phyloP scores from a whole-genome alignment of 2,888 invertebrate species.

The Monoplex corrugatus region DNA sequence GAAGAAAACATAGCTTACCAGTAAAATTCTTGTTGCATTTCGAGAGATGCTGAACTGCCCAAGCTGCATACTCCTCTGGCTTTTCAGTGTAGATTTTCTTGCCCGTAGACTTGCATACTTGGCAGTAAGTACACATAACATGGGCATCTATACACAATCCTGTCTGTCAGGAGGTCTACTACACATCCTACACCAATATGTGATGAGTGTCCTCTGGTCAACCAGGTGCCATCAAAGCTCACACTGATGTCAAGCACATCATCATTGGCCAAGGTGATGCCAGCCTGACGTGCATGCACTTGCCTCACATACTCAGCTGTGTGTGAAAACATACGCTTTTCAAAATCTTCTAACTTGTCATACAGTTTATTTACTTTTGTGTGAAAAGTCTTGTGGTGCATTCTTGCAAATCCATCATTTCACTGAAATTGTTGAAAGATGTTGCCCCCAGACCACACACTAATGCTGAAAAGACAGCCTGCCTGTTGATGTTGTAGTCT shows the following conservation, averaged over 20 bases:
- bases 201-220: constrained; percentile 16
- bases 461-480: neutral
- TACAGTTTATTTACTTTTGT: too few relatives aligned
- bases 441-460: neutral
- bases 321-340: too few relatives aligned
- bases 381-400: too few relatives aligned
- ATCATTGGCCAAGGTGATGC: neutral
- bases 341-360: too few relatives aligned
- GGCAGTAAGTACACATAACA: neutral
- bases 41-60: neutral
- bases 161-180: constrained; percentile 39
- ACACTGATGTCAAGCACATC: neutral
- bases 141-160: neutral
- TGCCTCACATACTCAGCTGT: neutral
- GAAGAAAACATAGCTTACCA: neutral
- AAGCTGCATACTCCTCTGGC: constrained; percentile 21
- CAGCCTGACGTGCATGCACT: neutral
- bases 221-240: neutral
- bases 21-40: neutral
- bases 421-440: too few relatives aligned
- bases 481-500: too few relatives aligned
- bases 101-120: neutral
- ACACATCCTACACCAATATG: constrained; percentile 39
- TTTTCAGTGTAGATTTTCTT: neutral
- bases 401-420: too few relatives aligned